Conservation (phyloP, 2,113 vertebrate species). For the Erpornis zantholeuca region DNA sequence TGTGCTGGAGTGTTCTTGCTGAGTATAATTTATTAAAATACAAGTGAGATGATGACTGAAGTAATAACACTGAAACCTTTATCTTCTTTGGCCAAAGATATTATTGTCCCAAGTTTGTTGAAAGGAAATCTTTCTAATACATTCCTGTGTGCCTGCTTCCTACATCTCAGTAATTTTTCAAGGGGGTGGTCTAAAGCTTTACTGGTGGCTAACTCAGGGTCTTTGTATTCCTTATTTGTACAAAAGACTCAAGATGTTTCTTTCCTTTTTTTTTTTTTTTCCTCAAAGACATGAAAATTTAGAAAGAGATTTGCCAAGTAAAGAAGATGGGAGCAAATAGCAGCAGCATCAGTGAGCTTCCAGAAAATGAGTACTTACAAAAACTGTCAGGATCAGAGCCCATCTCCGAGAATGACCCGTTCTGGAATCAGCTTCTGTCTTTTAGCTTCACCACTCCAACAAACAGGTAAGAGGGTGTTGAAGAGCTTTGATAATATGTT, state of each 20-base stretch:
- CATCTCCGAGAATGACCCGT: constrained; percentile 93
- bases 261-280: background rate
- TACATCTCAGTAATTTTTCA: background rate
- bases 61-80: background rate
- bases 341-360: constrained; percentile 90
- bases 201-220: background rate
- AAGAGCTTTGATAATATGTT: background rate
- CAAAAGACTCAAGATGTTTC: background rate
- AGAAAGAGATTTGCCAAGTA: background rate
- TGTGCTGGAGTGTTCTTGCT: background rate
- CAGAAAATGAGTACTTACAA: constrained; percentile 89
- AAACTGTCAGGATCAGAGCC: constrained; percentile 86
- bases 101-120: background rate
- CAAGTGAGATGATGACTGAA: background rate
- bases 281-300: constrained; percentile 71
- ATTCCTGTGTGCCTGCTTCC: rapidly evolving
- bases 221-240: background rate
- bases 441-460: constrained; percentile 93
- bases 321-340: constrained; percentile 92
- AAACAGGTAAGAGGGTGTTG: constrained; percentile 80
- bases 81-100: background rate
- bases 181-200: background rate
- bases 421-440: constrained; percentile 99
- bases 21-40: background rate
- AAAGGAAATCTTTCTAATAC: background rate